phyloP scores from a whole-genome alignment of 2,797 vertebrate species.

The Ambastaia sidthimunki region DNA sequence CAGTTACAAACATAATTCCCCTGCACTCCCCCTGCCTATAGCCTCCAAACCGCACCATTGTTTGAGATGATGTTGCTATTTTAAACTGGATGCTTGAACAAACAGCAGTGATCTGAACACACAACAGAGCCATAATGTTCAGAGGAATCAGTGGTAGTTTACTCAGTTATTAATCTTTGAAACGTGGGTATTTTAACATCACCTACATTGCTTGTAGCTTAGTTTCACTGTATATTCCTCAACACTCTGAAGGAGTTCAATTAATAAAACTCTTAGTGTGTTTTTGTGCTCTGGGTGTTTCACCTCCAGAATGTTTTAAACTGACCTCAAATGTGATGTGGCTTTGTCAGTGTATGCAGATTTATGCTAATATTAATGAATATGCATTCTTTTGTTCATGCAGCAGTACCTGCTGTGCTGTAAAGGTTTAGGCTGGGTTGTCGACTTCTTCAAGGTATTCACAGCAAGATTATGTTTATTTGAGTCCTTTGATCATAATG shows the following conservation, averaged over 20 bases:
- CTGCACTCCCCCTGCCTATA: not conserved
- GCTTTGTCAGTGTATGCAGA: conserved; percentile 33
- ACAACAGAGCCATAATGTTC: not conserved
- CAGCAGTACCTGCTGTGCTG: conserved; percentile 36
- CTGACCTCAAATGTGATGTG: conserved; percentile 32
- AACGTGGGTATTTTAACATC: no score
- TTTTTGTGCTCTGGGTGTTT: not conserved
- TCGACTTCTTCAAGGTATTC: conserved; percentile 11
- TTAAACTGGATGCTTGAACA: not conserved
- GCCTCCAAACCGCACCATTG: not conserved
- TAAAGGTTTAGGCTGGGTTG: not conserved
- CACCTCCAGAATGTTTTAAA: conserved; percentile 33
- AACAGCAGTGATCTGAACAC: not conserved
- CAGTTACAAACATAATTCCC: not conserved
- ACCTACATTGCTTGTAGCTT: not conserved
- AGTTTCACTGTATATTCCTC: not conserved
- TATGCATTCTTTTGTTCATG: conserved; percentile 35
- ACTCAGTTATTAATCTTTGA: no score
- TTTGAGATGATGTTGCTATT: not conserved
- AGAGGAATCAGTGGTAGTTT: no score
- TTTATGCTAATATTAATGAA: conserved; percentile 41
- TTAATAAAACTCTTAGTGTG: not conserved
- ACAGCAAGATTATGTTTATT: not conserved
- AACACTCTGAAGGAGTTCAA: not conserved
- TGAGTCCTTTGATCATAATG: not conserved